Base-by-base conservation (phyloP, 2,113 vertebrate species). In the Ranitomeya imitator region DNA sequence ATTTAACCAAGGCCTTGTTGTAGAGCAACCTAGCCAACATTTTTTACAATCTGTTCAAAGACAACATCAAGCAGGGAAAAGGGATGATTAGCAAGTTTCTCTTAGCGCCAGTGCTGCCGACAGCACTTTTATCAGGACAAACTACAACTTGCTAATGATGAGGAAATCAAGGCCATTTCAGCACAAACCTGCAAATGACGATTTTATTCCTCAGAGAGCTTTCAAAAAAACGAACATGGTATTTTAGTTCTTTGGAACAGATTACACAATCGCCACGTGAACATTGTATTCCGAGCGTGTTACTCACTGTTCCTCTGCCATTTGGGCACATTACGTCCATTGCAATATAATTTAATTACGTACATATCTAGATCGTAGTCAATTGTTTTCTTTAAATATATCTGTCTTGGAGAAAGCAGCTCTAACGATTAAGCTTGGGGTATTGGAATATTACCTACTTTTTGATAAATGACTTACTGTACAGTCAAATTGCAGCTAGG, bases 11-110 rank as follows among this genome's bases (percentile, higher is more conserved):
- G 65, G 86, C 37, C 52, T 76, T 83, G 73, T 82, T 84, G 65
- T 59, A 79, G 52, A 87, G 74, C 63, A 76, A 81, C 79, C 77
- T 76, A 65, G 60, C 69, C 84, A 83, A 83, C 37, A 21, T 52
- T 59, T 83, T 67, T 65, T 31, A 83, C 87, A 85, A 78, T 89
- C 87, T 89, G 87, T 89, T 89, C 82, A 85, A 83, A 89, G 82
- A 79, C 83, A 85, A 89, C 63, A 19, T 79, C 82, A 89, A 84
- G 81, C 81, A 89, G 69, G 73, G 45, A 67, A 83, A 86, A 83
- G 19, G 55, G 83, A 85, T 89, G 84, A 85, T 84, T 81, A 89
- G 83, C 63, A 86, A 80, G 61, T 74, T 86, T 80, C 77, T 76
- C 11, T 83, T 63, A 83, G 55, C 57, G 51, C 67, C 57, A 14